Conservation (phyloP, 2,888 invertebrate genomes). For the Disparrhopalites patrizii region DNA sequence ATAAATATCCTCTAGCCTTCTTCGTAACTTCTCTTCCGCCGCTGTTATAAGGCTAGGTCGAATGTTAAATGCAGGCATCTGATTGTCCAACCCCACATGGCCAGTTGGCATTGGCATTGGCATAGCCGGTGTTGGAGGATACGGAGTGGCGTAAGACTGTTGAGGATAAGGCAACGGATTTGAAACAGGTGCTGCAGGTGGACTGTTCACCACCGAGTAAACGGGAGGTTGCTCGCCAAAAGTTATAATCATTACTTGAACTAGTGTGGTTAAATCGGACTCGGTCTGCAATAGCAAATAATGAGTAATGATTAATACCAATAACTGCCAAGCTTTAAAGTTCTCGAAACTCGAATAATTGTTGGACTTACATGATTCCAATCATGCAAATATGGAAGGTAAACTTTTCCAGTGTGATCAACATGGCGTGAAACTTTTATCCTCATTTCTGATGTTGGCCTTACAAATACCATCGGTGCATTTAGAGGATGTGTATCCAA, state of each 20-base stretch:
- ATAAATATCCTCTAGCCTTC: conserved; percentile 59
- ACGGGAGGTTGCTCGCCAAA: conserved; percentile 97
- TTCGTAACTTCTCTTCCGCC: conserved; percentile 86
- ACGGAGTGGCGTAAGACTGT: conserved; percentile 28
- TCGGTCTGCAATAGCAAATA: conserved; percentile 47
- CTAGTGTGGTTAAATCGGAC: conserved; percentile 81
- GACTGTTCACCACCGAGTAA: conserved; percentile 59
- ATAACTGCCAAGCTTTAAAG: not conserved
- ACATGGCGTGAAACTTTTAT: conserved; percentile 93
- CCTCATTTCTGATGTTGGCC: conserved; percentile 90
- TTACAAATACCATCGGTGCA: conserved; percentile 71
- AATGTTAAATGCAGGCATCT: conserved; percentile 54
- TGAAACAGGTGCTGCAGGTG: conserved; percentile 36
- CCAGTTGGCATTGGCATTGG: conserved; percentile 43
- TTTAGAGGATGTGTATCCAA: conserved; percentile 96
- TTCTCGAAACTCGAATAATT: not conserved
- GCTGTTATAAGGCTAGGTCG: conserved; percentile 89
- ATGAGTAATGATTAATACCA: conserved; percentile 28
- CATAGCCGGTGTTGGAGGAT: conserved; percentile 38
- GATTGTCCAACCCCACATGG: conserved; percentile 7
- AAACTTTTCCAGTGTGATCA: conserved; percentile 91
- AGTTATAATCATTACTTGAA: conserved; percentile 84
- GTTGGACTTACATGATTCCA: conserved; percentile 68
- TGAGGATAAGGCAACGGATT: conserved; percentile 36
- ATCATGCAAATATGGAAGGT: conserved; percentile 92